phyloP scores from a whole-genome alignment of 2,797 vertebrate species.

The Sebastiscus albofasciatus region DNA sequence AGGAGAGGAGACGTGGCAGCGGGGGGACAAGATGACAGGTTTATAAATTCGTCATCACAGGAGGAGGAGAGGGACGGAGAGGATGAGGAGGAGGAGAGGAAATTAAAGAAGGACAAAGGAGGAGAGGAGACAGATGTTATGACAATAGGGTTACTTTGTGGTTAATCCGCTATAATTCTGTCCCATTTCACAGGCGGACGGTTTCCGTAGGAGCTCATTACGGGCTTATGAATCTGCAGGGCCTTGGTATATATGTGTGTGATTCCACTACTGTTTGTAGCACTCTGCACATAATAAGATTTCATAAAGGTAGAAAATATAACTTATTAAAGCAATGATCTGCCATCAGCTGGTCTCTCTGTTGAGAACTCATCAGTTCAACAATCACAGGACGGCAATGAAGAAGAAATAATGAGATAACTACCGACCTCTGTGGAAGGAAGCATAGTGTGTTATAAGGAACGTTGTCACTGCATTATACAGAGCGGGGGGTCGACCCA shows the following conservation, averaged over 20 bases:
- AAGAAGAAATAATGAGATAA: neutral
- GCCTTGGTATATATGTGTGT: neutral
- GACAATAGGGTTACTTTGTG: conserved; percentile 63
- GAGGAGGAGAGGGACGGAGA: conserved; percentile 24
- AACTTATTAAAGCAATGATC: neutral
- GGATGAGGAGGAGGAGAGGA: conserved; percentile 44
- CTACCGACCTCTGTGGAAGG: neutral
- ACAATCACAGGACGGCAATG: neutral
- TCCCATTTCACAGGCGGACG: conserved; percentile 47
- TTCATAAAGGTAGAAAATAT: conserved; percentile 14
- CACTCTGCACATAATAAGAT: neutral
- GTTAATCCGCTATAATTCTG: conserved; percentile 62
- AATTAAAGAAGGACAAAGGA: conserved; percentile 68
- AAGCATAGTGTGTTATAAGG: neutral
- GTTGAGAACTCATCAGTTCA: neutral
- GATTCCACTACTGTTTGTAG: neutral
- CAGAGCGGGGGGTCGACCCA: neutral
- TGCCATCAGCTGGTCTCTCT: neutral
- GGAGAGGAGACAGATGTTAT: conserved; percentile 51
- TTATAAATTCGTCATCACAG: conserved; percentile 57
- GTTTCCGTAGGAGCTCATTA: conserved; percentile 53
- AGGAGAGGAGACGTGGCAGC: conserved; percentile 32
- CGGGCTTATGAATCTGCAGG: conserved; percentile 32
- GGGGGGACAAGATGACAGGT: conserved; percentile 45
- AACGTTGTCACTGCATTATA: neutral